A percentile compares a stretch with the other conserved stretches of the same genome.
phyloP scores from a whole-genome alignment of 2,797 vertebrate genomes.

The Sebastes variabilis region DNA sequence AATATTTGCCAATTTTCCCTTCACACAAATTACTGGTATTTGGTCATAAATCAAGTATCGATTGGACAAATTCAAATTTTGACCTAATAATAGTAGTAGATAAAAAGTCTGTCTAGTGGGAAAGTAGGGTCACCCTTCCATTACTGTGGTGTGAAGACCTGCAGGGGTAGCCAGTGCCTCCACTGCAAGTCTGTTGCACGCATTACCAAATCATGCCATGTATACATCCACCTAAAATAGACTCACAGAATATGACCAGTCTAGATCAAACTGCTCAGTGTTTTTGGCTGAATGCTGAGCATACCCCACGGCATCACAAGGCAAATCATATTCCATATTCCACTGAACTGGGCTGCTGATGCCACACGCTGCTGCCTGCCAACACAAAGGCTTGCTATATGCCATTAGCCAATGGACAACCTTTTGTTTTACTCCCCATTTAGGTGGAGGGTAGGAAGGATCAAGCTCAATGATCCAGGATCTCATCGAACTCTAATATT shows the following conservation, averaged over 20 bases:
- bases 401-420: slow-evolving; percentile 23
- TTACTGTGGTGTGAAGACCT: neutral
- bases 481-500: neutral
- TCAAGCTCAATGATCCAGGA: neutral
- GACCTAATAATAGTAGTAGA: neutral
- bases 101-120: neutral
- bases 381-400: slow-evolving; percentile 32
- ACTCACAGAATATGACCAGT: neutral
- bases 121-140: neutral
- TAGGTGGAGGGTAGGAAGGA: neutral
- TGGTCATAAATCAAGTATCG: neutral
- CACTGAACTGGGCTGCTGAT: slow-evolving; percentile 4
- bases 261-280: neutral
- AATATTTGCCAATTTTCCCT: neutral
- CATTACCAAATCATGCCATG: neutral
- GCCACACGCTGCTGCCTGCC: slow-evolving; percentile 25
- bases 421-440: slow-evolving; percentile 21
- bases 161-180: neutral
- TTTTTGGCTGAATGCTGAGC: neutral
- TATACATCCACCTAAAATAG: neutral
- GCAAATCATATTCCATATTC: slow-evolving; percentile 12
- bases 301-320: neutral
- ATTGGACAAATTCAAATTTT: neutral
- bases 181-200: neutral
- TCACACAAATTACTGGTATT: neutral